Evolutionary conservation across 2,888 invertebrate genomes (phyloP), one percentile per base, ranked within the genome.

Genomic region (Cenopis cana): DNA sequence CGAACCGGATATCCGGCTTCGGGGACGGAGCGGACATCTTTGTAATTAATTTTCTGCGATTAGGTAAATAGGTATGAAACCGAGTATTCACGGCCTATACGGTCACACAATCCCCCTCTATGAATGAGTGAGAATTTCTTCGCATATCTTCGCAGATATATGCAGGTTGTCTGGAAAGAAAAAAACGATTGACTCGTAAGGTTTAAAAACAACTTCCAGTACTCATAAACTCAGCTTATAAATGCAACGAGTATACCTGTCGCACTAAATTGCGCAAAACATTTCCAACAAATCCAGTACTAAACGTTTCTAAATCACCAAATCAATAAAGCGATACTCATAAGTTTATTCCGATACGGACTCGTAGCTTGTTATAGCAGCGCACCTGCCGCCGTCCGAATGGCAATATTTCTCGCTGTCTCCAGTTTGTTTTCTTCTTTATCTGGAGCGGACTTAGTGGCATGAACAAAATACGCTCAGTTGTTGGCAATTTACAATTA

Each of bases 331-430:
- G 78, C 78, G 79, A 85, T 82, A 81, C 79, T 77, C 79, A 75
- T 85, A 82, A 81, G 77, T 86, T 81, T 79, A 79, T 81, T 81
- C 71, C 71, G 24, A 76, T 76, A 74, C 73, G 73, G 60, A 72
- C 75, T 74, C 57, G 64, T 60, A 60, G 68, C 80, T 82, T 86
- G 85, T 85, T 86, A 84, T 79, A 78, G 79, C 74, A 78, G 79
- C 79, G 80, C 90, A 90, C 89, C 89, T 89, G 90, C 86, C 86
- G 75, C 80, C 77, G 75, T 78, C 78, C 83, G 77, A 85, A 76
- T 74, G 75, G 89, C 81, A 83, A 89, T 90, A 89, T 87, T 83
- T 89, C 85, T 83, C 77, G 78, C 80, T 78, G 82, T 81, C 79
- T 78, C 76, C 72, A 73, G 76, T 75, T 77, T 75, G 72, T 77